Evolutionary conservation across 2,797 vertebrate species (phyloP).

Genomic region (Rhynchonycteris naso): DNA sequence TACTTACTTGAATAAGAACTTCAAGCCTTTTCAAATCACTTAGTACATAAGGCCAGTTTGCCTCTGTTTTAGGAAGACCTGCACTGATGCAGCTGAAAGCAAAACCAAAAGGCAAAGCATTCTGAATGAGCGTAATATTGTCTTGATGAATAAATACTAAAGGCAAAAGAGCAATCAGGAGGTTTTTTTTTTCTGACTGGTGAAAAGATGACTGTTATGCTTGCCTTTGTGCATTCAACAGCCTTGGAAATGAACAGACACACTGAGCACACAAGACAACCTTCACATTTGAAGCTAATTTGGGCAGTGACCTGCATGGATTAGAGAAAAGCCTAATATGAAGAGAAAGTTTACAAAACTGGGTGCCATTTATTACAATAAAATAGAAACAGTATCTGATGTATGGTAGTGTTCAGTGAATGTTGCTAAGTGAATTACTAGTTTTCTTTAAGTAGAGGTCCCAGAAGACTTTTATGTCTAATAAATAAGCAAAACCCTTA

Average conservation of each 20-base stretch:
- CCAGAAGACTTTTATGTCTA: neutral
- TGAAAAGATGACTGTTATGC: neutral
- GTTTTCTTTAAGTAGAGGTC: neutral
- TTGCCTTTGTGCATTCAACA: neutral
- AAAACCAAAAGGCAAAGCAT: constrained; percentile 13
- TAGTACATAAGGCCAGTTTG: constrained; percentile 76
- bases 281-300: neutral
- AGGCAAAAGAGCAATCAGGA: neutral
- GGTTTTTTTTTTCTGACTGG: neutral
- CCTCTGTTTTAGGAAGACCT: constrained; percentile 82
- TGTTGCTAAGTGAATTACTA: neutral
- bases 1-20: constrained; percentile 80
- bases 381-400: neutral
- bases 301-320: neutral
- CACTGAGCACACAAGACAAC: neutral
- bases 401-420: neutral
- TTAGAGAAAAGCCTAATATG: neutral
- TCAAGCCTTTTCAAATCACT: constrained; percentile 80
- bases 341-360: neutral
- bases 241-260: neutral
- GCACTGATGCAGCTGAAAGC: constrained; percentile 77
- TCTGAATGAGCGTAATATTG: neutral
- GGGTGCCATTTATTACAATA: neutral
- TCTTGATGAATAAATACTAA: neutral
- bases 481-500: neutral